Percentiles rank a stretch among this genome's conserved stretches.
These are phyloP conservation scores for Helicorthomorpha holstii DNA, from an alignment of 1,140 invertebrate genomes.

Conservation along the genomic window DNA sequence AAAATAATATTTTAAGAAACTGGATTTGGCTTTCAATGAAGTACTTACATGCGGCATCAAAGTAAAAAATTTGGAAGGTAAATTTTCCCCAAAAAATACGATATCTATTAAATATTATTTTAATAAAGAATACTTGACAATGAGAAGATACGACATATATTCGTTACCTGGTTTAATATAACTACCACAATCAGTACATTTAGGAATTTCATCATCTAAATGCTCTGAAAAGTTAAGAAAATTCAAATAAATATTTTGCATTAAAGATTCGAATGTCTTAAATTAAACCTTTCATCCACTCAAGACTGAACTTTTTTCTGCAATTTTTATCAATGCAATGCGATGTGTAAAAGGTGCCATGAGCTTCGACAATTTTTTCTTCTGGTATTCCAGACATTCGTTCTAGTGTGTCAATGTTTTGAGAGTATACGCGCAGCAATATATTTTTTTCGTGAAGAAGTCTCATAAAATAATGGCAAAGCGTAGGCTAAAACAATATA, in stretches of 20 bases:
- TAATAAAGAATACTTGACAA: no score
- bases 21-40: not conserved
- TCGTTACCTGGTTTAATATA: conserved; percentile 63
- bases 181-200: conserved; percentile 49
- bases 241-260: conserved; percentile 7
- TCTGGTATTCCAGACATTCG: conserved; percentile 63
- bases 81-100: conserved; percentile 80
- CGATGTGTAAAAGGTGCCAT: conserved; percentile 78
- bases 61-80: conserved; percentile 56
- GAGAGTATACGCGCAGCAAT: conserved; percentile 63
- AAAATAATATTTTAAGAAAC: conserved; percentile 5
- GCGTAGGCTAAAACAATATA: conserved; percentile 37
- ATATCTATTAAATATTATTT: conserved; percentile 46
- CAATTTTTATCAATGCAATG: conserved; percentile 57
- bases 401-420: conserved; percentile 91
- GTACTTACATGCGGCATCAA: conserved; percentile 21
- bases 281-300: conserved; percentile 58
- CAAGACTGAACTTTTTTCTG: conserved; percentile 47
- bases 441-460: conserved; percentile 61
- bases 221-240: conserved; percentile 34
- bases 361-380: conserved; percentile 78
- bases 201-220: conserved; percentile 57
- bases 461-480: conserved; percentile 66
- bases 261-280: not conserved
- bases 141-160: no score